Evolutionary conservation across 2,113 vertebrate species (phyloP), one percentile per base, ranked within the genome.

Genomic region (Ellobius talpinus): DNA sequence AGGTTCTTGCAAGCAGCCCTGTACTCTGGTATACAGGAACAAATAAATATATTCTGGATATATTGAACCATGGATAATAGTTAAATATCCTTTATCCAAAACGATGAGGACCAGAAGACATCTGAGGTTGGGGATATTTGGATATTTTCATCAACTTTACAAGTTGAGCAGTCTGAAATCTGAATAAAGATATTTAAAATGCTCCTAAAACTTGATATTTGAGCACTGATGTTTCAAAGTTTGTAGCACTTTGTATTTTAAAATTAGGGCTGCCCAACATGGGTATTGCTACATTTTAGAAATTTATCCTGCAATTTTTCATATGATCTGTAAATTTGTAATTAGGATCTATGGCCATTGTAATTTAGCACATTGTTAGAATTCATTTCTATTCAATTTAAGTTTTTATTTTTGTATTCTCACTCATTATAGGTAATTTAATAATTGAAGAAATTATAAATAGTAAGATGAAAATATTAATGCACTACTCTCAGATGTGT

Each of bases 381-480:
- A 36, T 70, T 77, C 23, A 86, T 72, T 82, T 89, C 78, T 47
- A 29, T 91, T 93, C 12, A 73, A 72, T 65, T 87, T 78, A 90
- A 74, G 14, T 90, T 68, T 42, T 52, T 89, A 50, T 63, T 93
- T 96, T 91, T 74, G 12, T 47, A 24, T 86, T 90, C 33, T 11
- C 66, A 66, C 74, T 90, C 26, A 63, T 55, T 79, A 45, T 65
- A 52, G 11, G 12, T 90, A 55, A 42, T 73, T 78, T 63, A 86
- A 17, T 86, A 93, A 65, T 42, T 73, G 17, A 61, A 68, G 45
- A 85, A 90, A 87, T 66, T 74, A 1, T 16, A 66, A 82, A 47
- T 55, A 2, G 17, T 93, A 50, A 61, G 24, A 82, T 87, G 13
- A 82, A 87, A 81, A 5, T 47, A 39, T 61, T 79, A 50, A 50